Base-by-base conservation (phyloP, 2,888 invertebrate genomes). In the Eristalis intricaria region DNA sequence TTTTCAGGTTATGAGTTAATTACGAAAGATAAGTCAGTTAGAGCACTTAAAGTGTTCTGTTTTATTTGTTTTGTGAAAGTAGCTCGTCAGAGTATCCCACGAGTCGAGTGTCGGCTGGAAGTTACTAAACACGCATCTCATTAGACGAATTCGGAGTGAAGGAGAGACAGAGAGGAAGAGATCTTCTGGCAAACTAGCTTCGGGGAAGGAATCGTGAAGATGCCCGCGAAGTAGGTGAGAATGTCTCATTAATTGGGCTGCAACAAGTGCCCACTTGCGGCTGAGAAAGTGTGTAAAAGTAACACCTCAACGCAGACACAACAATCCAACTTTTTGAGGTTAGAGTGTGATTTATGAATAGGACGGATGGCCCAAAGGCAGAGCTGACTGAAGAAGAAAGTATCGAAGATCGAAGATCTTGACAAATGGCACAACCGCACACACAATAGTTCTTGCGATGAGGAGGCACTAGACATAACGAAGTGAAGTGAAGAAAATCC, bases 11-110 rank as follows among this genome's bases (percentile, higher is more conserved):
- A 74, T 64, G 63, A 63, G 32, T 63, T 76, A 68, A 80, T 84
- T 80, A 66, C 35, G 56, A 71, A 78, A 61, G 75, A 79, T 75
- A 65, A 35, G 60, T 74, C 79, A 58, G 66, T 50, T 84, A 71
- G 50, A 56, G 71, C 29, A 73, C 78, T 78, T 78, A 58, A 63
- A 5, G 26, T 7, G 40, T 35, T 26, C 35, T 64, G 43, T 29
- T 63, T 61, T 38, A 26, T 66, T 61, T 71, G 38, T 43, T 74
- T 65, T 74, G 74, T 65, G 74, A 74, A 74, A 74, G 64, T 74
- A 74, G 74, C 64, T 29, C 56, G 35, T n/a, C 56, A 8, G 22
- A 74, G 74, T 74, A 65, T 74, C 74, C 64, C 74, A 74, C 74
- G 74, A 74, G 74, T 43, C 35, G 65, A 29, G 26, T 50, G 50